Conservation (phyloP, 2,797 vertebrate species). For the Peromyscus nudipes region DNA sequence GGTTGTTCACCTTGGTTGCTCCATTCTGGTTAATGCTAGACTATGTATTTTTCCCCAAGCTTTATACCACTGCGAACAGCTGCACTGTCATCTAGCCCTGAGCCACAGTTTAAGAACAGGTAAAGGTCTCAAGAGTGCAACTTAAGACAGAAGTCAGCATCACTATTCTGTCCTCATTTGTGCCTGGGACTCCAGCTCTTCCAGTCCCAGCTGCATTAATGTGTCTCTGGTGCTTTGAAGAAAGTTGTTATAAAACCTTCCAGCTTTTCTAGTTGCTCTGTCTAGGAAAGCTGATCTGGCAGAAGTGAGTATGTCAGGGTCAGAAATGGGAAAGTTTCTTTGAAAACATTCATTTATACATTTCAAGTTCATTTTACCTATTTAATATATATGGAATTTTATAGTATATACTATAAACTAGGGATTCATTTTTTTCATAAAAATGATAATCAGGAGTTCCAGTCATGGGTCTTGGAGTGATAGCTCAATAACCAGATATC, state of each 20-base stretch:
- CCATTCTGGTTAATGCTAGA: neutral
- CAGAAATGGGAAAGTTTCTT: neutral
- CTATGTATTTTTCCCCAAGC: neutral
- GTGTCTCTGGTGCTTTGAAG: neutral
- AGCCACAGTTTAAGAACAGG: neutral
- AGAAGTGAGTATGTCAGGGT: neutral
- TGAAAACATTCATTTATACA: neutral
- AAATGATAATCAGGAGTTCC: neutral
- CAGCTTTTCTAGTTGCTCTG: slow-evolving; percentile 6
- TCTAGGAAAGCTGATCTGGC: neutral
- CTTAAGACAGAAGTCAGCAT: neutral
- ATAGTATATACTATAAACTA: neutral
- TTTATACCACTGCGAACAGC: neutral
- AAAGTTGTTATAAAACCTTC: neutral
- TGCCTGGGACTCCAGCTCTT: neutral
- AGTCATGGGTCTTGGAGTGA: neutral
- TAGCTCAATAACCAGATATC: neutral
- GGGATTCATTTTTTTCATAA: neutral
- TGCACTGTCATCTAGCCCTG: neutral
- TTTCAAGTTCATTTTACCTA: neutral
- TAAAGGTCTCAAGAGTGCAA: neutral
- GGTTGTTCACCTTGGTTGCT: neutral
- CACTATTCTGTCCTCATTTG: neutral
- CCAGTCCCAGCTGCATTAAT: neutral
- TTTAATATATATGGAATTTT: neutral